Percentiles rank a stretch among this genome's conserved stretches.
phyloP scores from a whole-genome alignment of 2,113 vertebrate species.

The Elanus axillaris region DNA sequence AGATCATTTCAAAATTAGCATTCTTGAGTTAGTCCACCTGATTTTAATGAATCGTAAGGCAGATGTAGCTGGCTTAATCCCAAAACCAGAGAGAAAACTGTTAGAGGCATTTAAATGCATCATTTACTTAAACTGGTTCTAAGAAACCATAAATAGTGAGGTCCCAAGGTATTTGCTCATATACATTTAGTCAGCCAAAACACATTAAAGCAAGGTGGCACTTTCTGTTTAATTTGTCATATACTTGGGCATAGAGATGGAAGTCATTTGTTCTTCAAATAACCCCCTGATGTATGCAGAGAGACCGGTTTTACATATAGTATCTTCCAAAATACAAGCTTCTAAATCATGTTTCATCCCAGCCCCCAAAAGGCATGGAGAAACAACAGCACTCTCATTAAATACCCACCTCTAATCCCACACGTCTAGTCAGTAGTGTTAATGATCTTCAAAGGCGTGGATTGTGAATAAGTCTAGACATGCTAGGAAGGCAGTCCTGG shows the following conservation, averaged over 20 bases:
- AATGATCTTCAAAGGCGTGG: slow-evolving; percentile 44
- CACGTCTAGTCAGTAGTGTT: not conserved
- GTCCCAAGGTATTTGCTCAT: not conserved
- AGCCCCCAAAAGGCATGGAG: slow-evolving; percentile 30
- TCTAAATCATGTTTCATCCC: slow-evolving; percentile 5
- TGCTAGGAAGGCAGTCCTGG: not conserved
- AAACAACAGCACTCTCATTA: slow-evolving; percentile 17
- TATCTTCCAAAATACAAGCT: not conserved
- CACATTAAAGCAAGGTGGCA: not conserved
- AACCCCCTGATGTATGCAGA: not conserved
- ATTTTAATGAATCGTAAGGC: not conserved
- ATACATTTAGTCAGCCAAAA: not conserved
- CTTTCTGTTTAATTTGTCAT: not conserved
- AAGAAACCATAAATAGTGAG: not conserved
- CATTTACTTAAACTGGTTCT: not conserved
- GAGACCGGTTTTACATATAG: slow-evolving; percentile 1
- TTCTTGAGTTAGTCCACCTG: not conserved
- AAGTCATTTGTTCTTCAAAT: slow-evolving; percentile 17
- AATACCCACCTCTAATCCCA: slow-evolving; percentile 39
- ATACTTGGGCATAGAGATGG: not conserved
- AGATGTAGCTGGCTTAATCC: not conserved
- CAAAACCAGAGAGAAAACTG: not conserved
- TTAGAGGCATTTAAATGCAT: not conserved
- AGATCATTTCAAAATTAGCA: not conserved
- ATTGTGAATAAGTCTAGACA: slow-evolving; percentile 9